Conservation (phyloP, 2,113 vertebrate genomes). For the Pelusios castaneus region DNA sequence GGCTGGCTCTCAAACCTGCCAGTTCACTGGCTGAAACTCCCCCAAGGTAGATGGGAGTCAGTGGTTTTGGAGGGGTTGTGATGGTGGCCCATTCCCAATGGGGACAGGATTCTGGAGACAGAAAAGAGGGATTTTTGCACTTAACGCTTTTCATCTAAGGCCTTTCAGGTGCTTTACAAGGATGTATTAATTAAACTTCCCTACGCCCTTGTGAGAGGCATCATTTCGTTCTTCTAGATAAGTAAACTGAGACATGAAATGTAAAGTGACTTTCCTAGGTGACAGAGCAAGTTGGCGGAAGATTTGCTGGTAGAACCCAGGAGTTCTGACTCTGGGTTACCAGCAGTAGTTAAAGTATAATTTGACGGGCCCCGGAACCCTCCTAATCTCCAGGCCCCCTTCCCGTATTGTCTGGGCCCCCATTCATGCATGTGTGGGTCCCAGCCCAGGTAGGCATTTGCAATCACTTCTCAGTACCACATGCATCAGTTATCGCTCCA, state of each 20-base stretch:
- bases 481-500: too few relatives aligned
- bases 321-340: too few relatives aligned
- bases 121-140: constrained; percentile 34
- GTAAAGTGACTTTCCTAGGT: constrained; percentile 37
- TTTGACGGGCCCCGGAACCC: too few relatives aligned
- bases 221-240: constrained; percentile 64
- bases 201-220: constrained; percentile 31
- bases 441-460: too few relatives aligned
- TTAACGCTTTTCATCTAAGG: constrained; percentile 49
- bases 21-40: not conserved
- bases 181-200: constrained; percentile 67
- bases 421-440: too few relatives aligned
- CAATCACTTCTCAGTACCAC: too few relatives aligned
- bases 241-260: constrained; percentile 45
- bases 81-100: constrained; percentile 52
- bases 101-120: constrained; percentile 32
- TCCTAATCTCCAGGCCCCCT: too few relatives aligned
- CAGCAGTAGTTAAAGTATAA: too few relatives aligned
- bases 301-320: not conserved
- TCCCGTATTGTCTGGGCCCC: too few relatives aligned
- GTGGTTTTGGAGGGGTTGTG: not conserved
- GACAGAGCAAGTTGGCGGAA: constrained; percentile 28
- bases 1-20: not conserved
- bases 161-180: constrained; percentile 53
- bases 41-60: constrained; percentile 8